These are phyloP conservation scores for Salpingus planirostris DNA, from an alignment of 2,888 invertebrate species.

Conservation along the genomic window DNA sequence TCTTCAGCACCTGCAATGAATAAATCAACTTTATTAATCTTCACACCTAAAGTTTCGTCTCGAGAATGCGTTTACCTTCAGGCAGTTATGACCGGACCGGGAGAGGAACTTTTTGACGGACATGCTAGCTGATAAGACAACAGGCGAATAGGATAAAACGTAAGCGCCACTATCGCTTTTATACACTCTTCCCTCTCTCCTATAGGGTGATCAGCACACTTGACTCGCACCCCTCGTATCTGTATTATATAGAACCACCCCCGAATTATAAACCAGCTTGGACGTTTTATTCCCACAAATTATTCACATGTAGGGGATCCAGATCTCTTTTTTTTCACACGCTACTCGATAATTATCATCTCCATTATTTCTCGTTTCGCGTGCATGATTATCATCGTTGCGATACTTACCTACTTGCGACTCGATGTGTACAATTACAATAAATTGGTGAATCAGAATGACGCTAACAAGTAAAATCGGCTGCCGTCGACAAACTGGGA, in stretches of 20 bases:
- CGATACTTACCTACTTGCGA: not conserved
- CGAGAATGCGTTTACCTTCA: conserved; percentile 23
- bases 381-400: not conserved
- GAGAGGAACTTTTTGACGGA: conserved; percentile 27
- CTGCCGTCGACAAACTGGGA: not conserved
- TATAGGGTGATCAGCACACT: conserved; percentile 15
- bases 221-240: conserved; percentile 17
- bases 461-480: not conserved
- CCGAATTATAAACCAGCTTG: conserved; percentile 29
- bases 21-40: conserved; percentile 6
- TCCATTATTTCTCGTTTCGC: not conserved
- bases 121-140: conserved; percentile 17
- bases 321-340: not conserved
- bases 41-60: conserved; percentile 10
- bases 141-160: conserved; percentile 13
- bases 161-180: conserved; percentile 12
- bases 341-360: not conserved
- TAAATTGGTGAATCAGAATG: not conserved
- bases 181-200: conserved; percentile 15
- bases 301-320: not conserved
- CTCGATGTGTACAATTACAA: not conserved
- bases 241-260: conserved; percentile 23
- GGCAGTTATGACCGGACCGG: conserved; percentile 28
- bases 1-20: conserved; percentile 28
- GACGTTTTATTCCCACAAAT: not conserved